Conservation (phyloP, 2,797 vertebrate genomes). For the Microcaecilia unicolor region DNA sequence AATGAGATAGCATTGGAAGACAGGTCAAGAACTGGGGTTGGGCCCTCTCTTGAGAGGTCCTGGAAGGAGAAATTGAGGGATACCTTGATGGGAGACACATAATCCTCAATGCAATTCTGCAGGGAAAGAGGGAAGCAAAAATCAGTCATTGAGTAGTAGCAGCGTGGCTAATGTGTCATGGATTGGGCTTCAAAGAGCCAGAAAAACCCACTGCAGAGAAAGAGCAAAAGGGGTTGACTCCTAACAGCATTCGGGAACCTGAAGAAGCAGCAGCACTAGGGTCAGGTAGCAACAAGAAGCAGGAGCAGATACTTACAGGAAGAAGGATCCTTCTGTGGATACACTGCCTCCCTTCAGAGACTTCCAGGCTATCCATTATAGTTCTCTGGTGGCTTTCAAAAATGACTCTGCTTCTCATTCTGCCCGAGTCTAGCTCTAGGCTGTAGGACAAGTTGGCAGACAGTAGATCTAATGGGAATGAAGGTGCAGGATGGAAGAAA, state of each 20-base stretch:
- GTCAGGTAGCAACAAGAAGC: too few relatives aligned
- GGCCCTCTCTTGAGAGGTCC: too few relatives aligned
- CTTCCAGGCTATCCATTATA: background rate
- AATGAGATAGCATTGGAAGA: too few relatives aligned
- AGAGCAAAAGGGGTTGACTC: too few relatives aligned
- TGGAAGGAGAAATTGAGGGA: constrained; percentile 51
- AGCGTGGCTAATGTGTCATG: too few relatives aligned
- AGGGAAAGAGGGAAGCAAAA: background rate
- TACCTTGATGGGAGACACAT: constrained; percentile 48
- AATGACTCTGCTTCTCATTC: constrained; percentile 38
- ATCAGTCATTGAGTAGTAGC: too few relatives aligned
- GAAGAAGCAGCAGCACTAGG: too few relatives aligned
- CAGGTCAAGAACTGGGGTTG: too few relatives aligned
- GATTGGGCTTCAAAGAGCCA: too few relatives aligned
- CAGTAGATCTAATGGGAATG: background rate
- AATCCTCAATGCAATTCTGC: constrained; percentile 62
- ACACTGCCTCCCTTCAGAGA: constrained; percentile 28
- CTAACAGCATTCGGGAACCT: too few relatives aligned
- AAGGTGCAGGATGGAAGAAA: too few relatives aligned
- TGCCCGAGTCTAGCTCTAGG: constrained; percentile 50
- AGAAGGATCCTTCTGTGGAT: constrained; percentile 37
- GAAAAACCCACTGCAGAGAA: too few relatives aligned
- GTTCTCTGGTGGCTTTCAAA: constrained; percentile 31
- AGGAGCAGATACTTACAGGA: constrained; percentile 32
- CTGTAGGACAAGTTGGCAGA: constrained; percentile 44